These are phyloP conservation scores for Biston stratarius DNA, from an alignment of 2,888 invertebrate genomes.

Conservation along the genomic window DNA sequence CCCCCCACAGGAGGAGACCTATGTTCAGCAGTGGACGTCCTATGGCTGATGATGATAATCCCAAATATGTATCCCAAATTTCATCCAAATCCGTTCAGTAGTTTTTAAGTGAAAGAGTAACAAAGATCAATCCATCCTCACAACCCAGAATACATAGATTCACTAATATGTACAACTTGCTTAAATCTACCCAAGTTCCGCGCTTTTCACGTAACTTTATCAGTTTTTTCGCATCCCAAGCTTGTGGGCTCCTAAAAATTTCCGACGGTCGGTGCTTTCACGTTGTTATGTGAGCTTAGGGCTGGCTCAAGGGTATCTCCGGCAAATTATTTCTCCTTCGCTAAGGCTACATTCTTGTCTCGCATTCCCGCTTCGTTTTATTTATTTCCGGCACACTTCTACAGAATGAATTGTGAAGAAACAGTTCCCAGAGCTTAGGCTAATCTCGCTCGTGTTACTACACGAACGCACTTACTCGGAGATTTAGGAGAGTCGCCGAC, in stretches of 20 bases:
- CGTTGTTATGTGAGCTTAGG: slow-evolving; percentile 48
- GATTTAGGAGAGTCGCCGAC: slow-evolving; percentile 63
- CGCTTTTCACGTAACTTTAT: slow-evolving; percentile 8
- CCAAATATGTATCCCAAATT: no score
- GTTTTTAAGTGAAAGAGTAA: no score
- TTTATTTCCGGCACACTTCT: slow-evolving; percentile 65
- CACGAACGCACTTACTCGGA: slow-evolving; percentile 68
- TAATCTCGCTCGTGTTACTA: slow-evolving; percentile 67
- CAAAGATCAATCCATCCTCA: no score
- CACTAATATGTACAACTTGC: neutral
- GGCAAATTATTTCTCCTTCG: slow-evolving; percentile 55
- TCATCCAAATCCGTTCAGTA: no score
- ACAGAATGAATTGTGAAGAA: slow-evolving; percentile 63
- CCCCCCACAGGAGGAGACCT: no score
- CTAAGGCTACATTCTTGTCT: slow-evolving; percentile 57
- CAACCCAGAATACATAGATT: no score
- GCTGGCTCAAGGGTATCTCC: slow-evolving; percentile 49
- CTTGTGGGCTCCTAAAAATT: slow-evolving; percentile 47
- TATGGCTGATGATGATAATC: no score
- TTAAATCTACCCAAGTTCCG: neutral
- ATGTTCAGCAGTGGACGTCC: no score
- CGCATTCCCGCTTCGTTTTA: slow-evolving; percentile 57
- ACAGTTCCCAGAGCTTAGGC: slow-evolving; percentile 70
- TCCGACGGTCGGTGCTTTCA: slow-evolving; percentile 44
- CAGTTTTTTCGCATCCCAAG: slow-evolving; percentile 45